Percentiles rank a stretch among this genome's conserved stretches.
Evolutionary conservation across 2,113 vertebrate species (phyloP).

Genomic region (Aldabrachelys gigantea): DNA sequence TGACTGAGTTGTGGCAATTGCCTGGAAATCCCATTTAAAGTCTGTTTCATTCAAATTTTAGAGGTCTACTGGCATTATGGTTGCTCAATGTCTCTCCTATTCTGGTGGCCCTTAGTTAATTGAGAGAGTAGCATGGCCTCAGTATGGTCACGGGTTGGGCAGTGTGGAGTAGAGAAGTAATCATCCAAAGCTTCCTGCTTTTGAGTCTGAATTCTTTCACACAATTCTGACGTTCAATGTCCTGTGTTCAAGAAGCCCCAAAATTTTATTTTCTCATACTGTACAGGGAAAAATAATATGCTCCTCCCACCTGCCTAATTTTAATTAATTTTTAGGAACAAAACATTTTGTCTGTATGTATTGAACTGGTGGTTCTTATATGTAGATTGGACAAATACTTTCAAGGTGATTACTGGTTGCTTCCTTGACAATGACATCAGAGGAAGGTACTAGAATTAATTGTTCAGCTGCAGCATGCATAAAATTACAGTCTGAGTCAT

Average conservation of each 20-base stretch:
- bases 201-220: neutral
- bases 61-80: neutral
- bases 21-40: neutral
- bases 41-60: neutral
- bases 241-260: neutral
- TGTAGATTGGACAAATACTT: slow-evolving; percentile 9
- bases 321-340: neutral
- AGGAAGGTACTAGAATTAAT: neutral
- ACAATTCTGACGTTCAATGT: neutral
- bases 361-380: neutral
- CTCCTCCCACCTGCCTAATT: slow-evolving; percentile 19
- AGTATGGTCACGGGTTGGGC: neutral
- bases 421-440: slow-evolving; percentile 36
- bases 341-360: slow-evolving; percentile 3
- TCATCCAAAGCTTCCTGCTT: neutral
- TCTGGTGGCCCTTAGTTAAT: neutral
- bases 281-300: neutral
- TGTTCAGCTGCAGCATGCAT: neutral
- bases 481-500: neutral
- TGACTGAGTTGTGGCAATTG: neutral
- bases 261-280: neutral
- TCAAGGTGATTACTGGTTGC: slow-evolving; percentile 2
- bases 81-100: neutral
- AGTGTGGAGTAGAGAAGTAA: neutral
- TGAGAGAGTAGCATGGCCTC: neutral